A percentile compares a stretch with the other conserved stretches of the same genome.
Conservation (phyloP, 1,140 invertebrate genomes). For the Rhagoletis pomonella region DNA sequence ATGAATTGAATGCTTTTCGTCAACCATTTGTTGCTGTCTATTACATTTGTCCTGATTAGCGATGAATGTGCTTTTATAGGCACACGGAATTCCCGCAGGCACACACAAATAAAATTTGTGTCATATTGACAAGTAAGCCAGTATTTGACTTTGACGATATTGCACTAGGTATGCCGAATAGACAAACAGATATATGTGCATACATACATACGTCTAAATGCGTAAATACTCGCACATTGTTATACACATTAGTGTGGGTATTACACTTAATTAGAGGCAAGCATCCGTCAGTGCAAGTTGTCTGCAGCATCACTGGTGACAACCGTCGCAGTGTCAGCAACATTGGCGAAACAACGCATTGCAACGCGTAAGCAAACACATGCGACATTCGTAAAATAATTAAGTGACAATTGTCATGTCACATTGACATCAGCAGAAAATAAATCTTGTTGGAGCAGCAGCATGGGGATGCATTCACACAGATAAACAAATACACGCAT, state of each 20-base stretch:
- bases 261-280: constrained; percentile 41
- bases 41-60: constrained; percentile 31
- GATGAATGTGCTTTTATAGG: background rate
- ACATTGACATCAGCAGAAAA: constrained; percentile 54
- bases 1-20: background rate
- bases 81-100: background rate
- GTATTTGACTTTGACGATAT: background rate
- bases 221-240: background rate
- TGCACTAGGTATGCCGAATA: background rate
- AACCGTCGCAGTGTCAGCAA: constrained; percentile 37
- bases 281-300: constrained; percentile 42
- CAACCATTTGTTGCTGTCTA: background rate
- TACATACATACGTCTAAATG: background rate
- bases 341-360: constrained; percentile 31
- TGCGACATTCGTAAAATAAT: constrained; percentile 54
- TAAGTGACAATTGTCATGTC: constrained; percentile 59
- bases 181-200: too few species aligned
- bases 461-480: background rate
- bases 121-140: constrained; percentile 28
- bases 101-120: constrained; percentile 10
- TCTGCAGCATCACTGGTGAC: constrained; percentile 16
- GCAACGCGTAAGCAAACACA: background rate
- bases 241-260: too few species aligned
- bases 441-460: constrained; percentile 54
- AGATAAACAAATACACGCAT: background rate